A percentile compares a stretch with the other conserved stretches of the same genome.
These are phyloP conservation scores for Sipunculus nudus DNA, from an alignment of 2,888 invertebrate species.

Conservation along the genomic window DNA sequence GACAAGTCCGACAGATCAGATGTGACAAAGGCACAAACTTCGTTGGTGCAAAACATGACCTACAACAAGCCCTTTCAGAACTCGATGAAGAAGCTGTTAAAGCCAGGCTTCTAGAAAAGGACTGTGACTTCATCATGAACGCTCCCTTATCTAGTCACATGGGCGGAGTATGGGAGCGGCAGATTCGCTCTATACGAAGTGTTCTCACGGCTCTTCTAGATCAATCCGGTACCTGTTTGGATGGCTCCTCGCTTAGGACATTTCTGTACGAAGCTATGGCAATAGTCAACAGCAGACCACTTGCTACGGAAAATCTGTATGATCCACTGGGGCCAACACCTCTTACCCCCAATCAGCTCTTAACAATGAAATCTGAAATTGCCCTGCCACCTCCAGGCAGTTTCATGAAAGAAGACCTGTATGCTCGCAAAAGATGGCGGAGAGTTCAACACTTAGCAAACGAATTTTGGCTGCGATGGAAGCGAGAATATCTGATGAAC, in stretches of 20 bases:
- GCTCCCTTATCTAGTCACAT: constrained; percentile 17
- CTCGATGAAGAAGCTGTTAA: constrained; percentile 5
- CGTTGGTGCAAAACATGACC: constrained; percentile 42
- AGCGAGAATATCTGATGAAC: constrained; percentile 20
- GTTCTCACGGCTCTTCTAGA: constrained; percentile 12
- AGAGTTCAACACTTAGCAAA: constrained; percentile 24
- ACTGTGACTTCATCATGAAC: constrained; percentile 16
- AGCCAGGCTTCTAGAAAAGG: neutral
- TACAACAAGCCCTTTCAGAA: constrained; percentile 15
- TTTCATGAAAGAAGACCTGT: constrained; percentile 26
- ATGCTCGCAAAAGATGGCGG: constrained; percentile 25
- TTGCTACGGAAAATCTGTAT: constrained; percentile 8
- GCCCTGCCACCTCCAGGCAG: constrained; percentile 33
- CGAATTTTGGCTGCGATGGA: constrained; percentile 30
- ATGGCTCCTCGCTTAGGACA: constrained; percentile 29
- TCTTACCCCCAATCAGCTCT: constrained; percentile 22
- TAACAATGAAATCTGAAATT: constrained; percentile 30
- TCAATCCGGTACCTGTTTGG: constrained; percentile 1
- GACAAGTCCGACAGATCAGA: constrained; percentile 32
- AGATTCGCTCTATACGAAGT: constrained; percentile 19
- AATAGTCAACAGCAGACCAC: constrained; percentile 26
- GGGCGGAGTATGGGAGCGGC: constrained; percentile 24
- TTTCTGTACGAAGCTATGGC: constrained; percentile 25
- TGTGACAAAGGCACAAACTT: constrained; percentile 47
- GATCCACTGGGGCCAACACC: constrained; percentile 16